Base-by-base conservation (phyloP, 2,888 invertebrate genomes). In the Drosophila dives region DNA sequence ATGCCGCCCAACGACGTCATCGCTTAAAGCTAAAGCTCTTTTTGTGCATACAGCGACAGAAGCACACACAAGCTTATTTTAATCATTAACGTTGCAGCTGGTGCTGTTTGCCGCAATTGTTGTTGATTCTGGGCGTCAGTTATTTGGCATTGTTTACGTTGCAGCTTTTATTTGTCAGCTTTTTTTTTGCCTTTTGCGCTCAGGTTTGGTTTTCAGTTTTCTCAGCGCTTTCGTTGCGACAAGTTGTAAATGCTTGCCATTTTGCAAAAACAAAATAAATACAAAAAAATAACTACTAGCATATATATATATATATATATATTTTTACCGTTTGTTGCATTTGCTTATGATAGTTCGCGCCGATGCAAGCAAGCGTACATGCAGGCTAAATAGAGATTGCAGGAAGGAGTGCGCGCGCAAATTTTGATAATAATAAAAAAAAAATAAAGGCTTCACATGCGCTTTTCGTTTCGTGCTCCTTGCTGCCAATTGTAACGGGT, bases 201-300 rank as follows among this genome's bases (percentile, higher is more conserved):
- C 79, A 81, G 71, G 77, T 90, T 90, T 90, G 79, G 75, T 66
- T 79, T 90, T 91, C 90, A 91, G 91, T 91, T 91, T 91, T 91
- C 86, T 90, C 90, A 83, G 86, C 86, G 91, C 92, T 85, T 81
- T 83, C 91, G 91, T 88, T 91, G 91, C 88, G 92, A 91, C 85
- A 84, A 92, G 91, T 92, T 89, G 87, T 81, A 72, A 78, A 72
- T 70, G 65, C 77, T 77, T 75, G 75, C 64, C 69, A 76, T 63
- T 66, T 64, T 17, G 56, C 59, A 55, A 64, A 49, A 48, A 36
- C 29, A 32, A 48, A 42, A 36, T 36, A 59, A 40, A 33, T 32
- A 38, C 32, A 59, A 54, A 34, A 45, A 48, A 55, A 65, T 54
- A 42, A 42, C 42, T 6, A 49, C 49, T 29, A 38, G 40, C 38